Base-by-base conservation (phyloP, 2,113 vertebrate species). In the Pungitius pungitius region DNA sequence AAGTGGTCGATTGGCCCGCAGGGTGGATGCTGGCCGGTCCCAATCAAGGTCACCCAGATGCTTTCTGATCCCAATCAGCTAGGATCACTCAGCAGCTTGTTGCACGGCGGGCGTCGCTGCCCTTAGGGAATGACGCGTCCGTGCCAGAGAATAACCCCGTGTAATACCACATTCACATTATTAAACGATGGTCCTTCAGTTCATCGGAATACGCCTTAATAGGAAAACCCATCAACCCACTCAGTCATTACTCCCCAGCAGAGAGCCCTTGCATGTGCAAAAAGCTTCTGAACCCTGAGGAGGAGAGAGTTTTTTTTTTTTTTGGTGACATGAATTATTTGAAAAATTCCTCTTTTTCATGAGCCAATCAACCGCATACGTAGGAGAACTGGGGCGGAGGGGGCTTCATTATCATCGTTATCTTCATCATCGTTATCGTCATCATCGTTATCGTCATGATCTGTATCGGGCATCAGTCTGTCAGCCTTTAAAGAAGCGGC, bases 1-100 rank as follows among this genome's bases (percentile, higher is more conserved):
- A 33, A 13, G 30, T 51, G 43, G 57, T 71, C 24, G 51, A 82
- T 49, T 43, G 56, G 64, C 57, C 63, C 33, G 15, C 18, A 2
- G 1, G 66, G 80, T 69, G 20, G 9, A 77, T 27, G 55, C 35
- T 18, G 65, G 35, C 61, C 8, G 15, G 15, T 6, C 20, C 49
- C 55, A 79, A 65, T 76, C 68, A 69, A 79, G 72, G 75, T 82
- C 72, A 75, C 27, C n/a, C 8, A 30, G 70, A 61, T 35, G 39
- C 37, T n/a, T 8, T 26, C 51, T 26, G 57, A 64, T 60, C 52
- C 33, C 59, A n/a, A 12, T 20, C 37, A 52, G 64, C 39, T 1
- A 6, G 24, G 37, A 75, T 75, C 59, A 49, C 55, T 66, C 70
- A 70, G 49, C 47, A 37, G 30, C 49, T 15, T 52, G 20, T n/a